Percentiles rank a stretch among this genome's conserved stretches.
Evolutionary conservation across 2,797 vertebrate genomes (phyloP).

Genomic region (Eulemur mongoz): DNA sequence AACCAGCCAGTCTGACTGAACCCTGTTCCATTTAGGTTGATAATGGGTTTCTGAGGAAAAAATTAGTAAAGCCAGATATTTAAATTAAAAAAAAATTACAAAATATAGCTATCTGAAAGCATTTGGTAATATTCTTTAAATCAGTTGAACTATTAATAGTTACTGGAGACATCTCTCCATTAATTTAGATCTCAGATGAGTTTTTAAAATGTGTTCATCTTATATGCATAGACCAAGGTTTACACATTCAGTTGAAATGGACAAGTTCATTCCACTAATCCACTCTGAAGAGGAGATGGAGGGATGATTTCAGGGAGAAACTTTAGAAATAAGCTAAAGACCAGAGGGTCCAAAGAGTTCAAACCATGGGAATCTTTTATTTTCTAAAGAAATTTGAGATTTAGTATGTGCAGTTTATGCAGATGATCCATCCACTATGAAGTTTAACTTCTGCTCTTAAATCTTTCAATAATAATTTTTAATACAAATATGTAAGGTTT

Average conservation of each 20-base stretch:
- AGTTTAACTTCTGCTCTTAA: slow-evolving; percentile 19
- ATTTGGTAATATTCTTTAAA: not conserved
- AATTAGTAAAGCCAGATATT: not conserved
- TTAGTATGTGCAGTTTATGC: not conserved
- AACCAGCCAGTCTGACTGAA: not conserved
- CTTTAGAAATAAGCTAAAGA: not conserved
- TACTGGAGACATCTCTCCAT: not conserved
- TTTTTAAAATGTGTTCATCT: not conserved
- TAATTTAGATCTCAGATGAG: not conserved
- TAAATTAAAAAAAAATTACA: not conserved
- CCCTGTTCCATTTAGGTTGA: not conserved
- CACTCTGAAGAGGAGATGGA: not conserved
- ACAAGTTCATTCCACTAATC: not conserved
- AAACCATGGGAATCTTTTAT: not conserved
- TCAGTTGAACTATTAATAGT: not conserved
- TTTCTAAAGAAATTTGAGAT: not conserved
- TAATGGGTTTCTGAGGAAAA: slow-evolving; percentile 26
- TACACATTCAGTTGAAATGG: not conserved
- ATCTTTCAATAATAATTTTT: not conserved
- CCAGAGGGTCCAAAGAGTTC: not conserved
- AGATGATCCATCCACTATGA: not conserved
- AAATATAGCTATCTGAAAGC: not conserved
- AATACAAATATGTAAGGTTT: not conserved
- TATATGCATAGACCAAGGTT: not conserved
- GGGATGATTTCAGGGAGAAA: not conserved